Evolutionary conservation across 1,140 invertebrate species (phyloP).

Genomic region (Diorhabda sublineata): DNA sequence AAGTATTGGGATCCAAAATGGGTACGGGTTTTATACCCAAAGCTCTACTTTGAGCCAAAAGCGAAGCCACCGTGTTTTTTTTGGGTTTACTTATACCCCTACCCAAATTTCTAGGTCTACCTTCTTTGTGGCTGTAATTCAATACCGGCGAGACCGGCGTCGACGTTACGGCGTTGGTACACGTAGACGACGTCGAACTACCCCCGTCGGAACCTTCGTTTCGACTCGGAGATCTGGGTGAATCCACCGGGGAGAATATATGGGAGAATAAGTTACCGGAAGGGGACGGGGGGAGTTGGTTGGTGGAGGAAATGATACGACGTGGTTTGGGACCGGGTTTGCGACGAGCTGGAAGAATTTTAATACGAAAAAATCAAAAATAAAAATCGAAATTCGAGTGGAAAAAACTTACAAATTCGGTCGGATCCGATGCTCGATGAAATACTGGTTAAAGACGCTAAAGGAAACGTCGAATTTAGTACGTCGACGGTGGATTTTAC

Average conservation of each 20-base stretch:
- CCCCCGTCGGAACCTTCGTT: constrained; percentile 51
- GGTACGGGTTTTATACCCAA: constrained; percentile 61
- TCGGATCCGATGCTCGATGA: constrained; percentile 49
- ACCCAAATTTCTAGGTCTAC: constrained; percentile 73
- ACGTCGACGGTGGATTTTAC: constrained; percentile 62
- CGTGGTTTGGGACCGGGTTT: constrained; percentile 70
- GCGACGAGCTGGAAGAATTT: constrained; percentile 55
- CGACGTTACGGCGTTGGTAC: constrained; percentile 24
- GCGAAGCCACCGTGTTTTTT: constrained; percentile 85
- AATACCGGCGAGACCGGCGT: constrained; percentile 23
- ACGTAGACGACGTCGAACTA: constrained; percentile 56
- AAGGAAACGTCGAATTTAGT: constrained; percentile 48
- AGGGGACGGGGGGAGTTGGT: constrained; percentile 45
- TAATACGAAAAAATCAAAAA: neutral
- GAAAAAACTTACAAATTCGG: constrained; percentile 49
- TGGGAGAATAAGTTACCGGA: constrained; percentile 53
- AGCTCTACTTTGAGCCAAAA: constrained; percentile 77
- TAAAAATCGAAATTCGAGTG: neutral
- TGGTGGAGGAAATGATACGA: constrained; percentile 56
- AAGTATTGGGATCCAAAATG: constrained; percentile 53
- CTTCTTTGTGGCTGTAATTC: constrained; percentile 58
- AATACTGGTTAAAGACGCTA: constrained; percentile 57
- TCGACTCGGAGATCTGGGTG: constrained; percentile 54
- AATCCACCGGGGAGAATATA: constrained; percentile 55
- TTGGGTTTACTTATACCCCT: constrained; percentile 82